Base-by-base conservation (phyloP, 1,140 invertebrate genomes). In the Antheraea pernyi region DNA sequence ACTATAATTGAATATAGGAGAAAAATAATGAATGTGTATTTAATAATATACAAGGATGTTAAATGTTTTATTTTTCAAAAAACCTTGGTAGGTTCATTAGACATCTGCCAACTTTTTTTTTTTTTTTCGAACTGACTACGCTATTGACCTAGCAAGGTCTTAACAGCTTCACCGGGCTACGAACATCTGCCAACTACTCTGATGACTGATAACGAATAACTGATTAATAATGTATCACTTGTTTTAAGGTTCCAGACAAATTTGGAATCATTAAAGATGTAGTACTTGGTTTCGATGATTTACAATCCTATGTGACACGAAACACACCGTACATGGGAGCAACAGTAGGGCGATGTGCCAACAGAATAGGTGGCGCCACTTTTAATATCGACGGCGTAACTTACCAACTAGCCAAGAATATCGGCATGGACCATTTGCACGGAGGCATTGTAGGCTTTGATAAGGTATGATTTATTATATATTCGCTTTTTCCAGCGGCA, bases 361-460 rank as follows among this genome's bases (percentile, higher is more conserved):
- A 99, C 89, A 93, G 98, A 53, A 97, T 98, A 71, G 95, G 93
- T 0, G 81, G 82, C 0, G 89, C 82, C 0, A 76, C 59, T 8
- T 91, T 90, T 70, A 68, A 82, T 7, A 85, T 99, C 3, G 95
- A 97, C 71, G 96, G 95, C 2, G 83, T 94, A 65, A 91, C 89
- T 3, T 97, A 97, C 80, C 81, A 94, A n/a, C 86, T 99, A 10
- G 94, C 94, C 0, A 94, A 95, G 62, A 99, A 99, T 80, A 79
- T 92, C 46, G 94, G 94, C 42, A 89, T 94, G 10, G 95, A 97
- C 81, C 95, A 95, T 80, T 92, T 98, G 10, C 98, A 99, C 91
- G 98, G 98, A 5, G 98, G 98, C 0, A 86, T 95, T 5, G 93
- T 94, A 68, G 98, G 98, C 0, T 99, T 98, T 93, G 95, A 97